Evolutionary conservation across 2,888 invertebrate genomes (phyloP), one percentile per base, ranked within the genome.

Genomic region (Malthinus flaveolus): DNA sequence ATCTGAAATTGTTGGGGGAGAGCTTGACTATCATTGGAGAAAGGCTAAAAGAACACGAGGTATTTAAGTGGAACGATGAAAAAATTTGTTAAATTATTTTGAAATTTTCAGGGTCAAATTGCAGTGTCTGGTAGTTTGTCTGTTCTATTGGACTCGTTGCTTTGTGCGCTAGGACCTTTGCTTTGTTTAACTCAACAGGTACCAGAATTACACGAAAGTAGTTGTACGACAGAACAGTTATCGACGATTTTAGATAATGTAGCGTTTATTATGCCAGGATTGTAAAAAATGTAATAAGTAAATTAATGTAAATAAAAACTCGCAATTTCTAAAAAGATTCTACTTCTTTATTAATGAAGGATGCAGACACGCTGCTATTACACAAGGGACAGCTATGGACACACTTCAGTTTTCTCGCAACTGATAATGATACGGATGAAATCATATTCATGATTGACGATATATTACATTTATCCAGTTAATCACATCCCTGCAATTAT

Each of bases 51-150:
- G 95, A 96, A 71, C 95, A 95, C 71, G 93, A 95, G 83, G 90
- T 90, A 75, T 23, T 23, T 23, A 23, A 23, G 23, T 69, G 39
- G 56, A 51, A 1, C n/a, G n/a, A n/a, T n/a, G 2, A 32, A 31
- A 32, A 13, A 50, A 15, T 15, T 47, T 45, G 13, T 32, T 47
- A 47, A 11, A 32, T 13, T 6, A 39, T 7, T 11, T 15, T 32
- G 4, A 10, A 35, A 10, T 58, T 79, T 79, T 59, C 80, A 91
- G 87, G 96, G 96, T 8, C 93, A 95, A 78, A 95, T 96, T 62
- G 95, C 96, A 0, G 95, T 97, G 10, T 96, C 95, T 0, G 97
- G 96, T 0, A 95, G 95, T 59, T 84, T 97, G 56, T 96, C 96
- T 0, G 95, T 97, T 9, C 82, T 97, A 9, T 80, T 97, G 63